Conservation (phyloP, 2,888 invertebrate genomes). For the Noctua pronuba region DNA sequence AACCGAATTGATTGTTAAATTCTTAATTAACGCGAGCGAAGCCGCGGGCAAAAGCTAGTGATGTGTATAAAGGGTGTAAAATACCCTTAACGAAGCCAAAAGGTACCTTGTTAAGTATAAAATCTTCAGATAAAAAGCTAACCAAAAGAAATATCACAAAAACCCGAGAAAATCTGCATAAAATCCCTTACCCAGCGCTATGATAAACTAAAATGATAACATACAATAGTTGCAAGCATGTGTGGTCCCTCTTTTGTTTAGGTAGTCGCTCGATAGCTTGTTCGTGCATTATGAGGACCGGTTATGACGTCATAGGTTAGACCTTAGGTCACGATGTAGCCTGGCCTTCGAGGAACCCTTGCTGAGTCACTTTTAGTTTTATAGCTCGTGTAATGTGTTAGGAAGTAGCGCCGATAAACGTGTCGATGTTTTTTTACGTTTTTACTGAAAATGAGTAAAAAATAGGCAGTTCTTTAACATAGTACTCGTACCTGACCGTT, state of each 20-base stretch:
- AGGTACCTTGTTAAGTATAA: too few relatives aligned
- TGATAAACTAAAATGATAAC: background rate
- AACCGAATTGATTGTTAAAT: too few relatives aligned
- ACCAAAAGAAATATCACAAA: background rate
- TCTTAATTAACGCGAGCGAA: too few relatives aligned
- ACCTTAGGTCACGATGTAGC: slow-evolving; percentile 45
- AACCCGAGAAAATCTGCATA: background rate
- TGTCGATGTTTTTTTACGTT: background rate
- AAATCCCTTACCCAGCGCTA: background rate
- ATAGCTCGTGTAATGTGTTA: slow-evolving; percentile 1
- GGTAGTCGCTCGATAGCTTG: slow-evolving; percentile 22
- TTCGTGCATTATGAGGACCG: slow-evolving; percentile 41
- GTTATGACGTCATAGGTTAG: slow-evolving; percentile 56
- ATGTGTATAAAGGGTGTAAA: too few relatives aligned
- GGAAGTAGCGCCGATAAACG: background rate
- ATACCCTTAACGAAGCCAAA: too few relatives aligned
- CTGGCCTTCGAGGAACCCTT: slow-evolving; percentile 40
- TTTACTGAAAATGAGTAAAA: background rate
- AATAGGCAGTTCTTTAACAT: background rate
- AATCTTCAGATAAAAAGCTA: background rate
- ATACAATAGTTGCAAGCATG: slow-evolving; percentile 16
- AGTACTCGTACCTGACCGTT: background rate
- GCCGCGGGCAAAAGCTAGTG: too few relatives aligned
- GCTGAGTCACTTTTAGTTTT: slow-evolving; percentile 47
- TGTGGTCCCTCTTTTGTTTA: slow-evolving; percentile 44